Conservation (phyloP, 2,888 invertebrate genomes). For the Glyphotaelius pellucidus region DNA sequence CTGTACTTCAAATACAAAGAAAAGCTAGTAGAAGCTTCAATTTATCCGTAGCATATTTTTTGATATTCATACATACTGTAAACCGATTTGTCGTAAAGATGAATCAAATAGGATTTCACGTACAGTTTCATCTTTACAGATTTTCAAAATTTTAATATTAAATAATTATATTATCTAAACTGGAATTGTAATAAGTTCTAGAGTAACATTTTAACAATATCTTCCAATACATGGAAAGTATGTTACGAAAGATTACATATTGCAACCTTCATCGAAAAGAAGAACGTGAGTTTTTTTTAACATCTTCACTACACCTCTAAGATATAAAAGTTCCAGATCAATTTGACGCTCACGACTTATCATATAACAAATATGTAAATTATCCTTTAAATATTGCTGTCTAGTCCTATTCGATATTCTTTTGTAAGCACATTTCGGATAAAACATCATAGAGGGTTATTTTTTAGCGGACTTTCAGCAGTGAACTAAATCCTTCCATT, state of each 20-base stretch:
- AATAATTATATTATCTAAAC: background rate
- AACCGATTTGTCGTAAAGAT: no score
- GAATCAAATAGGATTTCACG: no score
- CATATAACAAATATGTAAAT: slow-evolving; percentile 8
- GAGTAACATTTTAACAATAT: background rate
- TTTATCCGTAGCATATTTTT: no score
- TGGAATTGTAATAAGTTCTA: background rate
- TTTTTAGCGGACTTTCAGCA: slow-evolving; percentile 11
- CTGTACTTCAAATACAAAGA: no score
- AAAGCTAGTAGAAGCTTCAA: no score
- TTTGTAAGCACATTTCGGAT: background rate
- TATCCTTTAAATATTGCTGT: slow-evolving; percentile 15
- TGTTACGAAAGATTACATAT: background rate
- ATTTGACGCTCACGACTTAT: slow-evolving; percentile 16
- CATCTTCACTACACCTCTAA: background rate
- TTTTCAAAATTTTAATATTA: background rate
- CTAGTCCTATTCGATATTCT: background rate
- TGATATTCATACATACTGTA: no score
- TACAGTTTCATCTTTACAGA: no score
- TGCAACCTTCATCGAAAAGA: background rate
- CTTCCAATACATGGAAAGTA: no score
- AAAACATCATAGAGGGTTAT: slow-evolving; percentile 5
- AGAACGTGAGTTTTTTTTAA: background rate
- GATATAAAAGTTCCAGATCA: slow-evolving; percentile 12
- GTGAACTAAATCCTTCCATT: background rate